Conservation (phyloP, 2,113 vertebrate species). For the Semnornis frantzii region DNA sequence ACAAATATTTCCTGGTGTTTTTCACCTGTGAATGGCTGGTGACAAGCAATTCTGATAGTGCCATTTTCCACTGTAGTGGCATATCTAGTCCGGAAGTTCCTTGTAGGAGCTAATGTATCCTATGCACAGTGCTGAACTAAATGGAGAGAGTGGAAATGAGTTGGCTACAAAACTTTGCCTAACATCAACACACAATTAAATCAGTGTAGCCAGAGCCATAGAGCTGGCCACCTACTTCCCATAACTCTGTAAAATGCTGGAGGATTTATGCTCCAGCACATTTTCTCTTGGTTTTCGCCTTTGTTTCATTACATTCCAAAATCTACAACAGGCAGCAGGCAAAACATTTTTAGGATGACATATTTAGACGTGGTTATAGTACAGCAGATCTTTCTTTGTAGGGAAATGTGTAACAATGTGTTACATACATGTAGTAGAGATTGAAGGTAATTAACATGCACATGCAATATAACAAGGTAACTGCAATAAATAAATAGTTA, state of each 20-base stretch:
- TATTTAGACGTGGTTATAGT: not conserved
- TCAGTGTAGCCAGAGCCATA: not conserved
- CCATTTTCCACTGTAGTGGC: not conserved
- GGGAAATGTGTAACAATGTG: not conserved
- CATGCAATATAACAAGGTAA: not conserved
- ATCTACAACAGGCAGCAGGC: not conserved
- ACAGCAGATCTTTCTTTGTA: not conserved
- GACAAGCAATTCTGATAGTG: not conserved
- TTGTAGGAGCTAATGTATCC: not conserved
- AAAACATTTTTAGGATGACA: not conserved
- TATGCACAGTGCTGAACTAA: not conserved
- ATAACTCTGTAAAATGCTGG: not conserved
- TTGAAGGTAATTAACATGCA: not conserved
- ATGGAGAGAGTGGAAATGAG: not conserved
- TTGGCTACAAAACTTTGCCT: not conserved
- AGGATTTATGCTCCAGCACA: not conserved
- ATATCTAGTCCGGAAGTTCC: not conserved
- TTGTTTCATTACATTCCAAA: not conserved
- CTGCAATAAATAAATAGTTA: not conserved
- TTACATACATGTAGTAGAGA: not conserved
- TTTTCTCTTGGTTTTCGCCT: not conserved
- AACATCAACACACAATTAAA: not conserved
- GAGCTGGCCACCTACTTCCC: not conserved
- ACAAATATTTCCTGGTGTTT: not conserved
- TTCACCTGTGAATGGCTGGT: not conserved